Base-by-base conservation (phyloP, 2,888 invertebrate genomes). In the Pilophorus perplexus region DNA sequence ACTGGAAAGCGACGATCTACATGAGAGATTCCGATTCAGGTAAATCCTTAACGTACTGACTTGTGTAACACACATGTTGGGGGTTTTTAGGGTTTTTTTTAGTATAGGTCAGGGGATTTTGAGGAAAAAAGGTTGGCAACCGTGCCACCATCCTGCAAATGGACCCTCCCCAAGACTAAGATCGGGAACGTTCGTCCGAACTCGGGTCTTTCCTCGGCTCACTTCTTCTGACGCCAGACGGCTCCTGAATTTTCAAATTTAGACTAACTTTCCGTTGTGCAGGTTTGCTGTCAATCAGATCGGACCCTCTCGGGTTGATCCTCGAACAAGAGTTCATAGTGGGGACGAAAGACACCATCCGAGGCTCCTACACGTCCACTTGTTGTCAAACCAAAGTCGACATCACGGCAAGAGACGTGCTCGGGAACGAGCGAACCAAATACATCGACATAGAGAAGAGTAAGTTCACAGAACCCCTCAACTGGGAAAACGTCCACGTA, bases 341-440 rank as follows among this genome's bases (percentile, higher is more conserved):
- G 0, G 90, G 90, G 1, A 84, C 86, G 0, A 82, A 81, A 27
- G 84, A 85, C 27, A 81, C 84, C 28, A 81, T 89, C 1, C 79
- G 79, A 12, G 86, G 87, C 0, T 82, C 82, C 2, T 90, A 88
- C 75, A 80, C 85, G 16, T 83, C 87, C 0, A 85, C 85, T 0
- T 91, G 90, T 74, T 91, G 90, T 74, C 81, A 85, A 4, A 84
- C 87, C 0, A 80, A 84, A 55, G 80, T 89, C 0, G 79, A 85
- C 37, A 76, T 90, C 3, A 84, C 82, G 1, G 89, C 88, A 0
- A 82, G 82, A 8, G 89, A 90, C 75, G 77, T 86, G 0, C 79
- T 80, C 10, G 87, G 88, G 0, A 90, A 90, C 74, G 81, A 82
- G 3, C 80, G 82, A 68, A 82, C 82, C 64, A 80, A 82, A 52